Conservation (phyloP, 2,888 invertebrate species). For the Pheosia tremula region DNA sequence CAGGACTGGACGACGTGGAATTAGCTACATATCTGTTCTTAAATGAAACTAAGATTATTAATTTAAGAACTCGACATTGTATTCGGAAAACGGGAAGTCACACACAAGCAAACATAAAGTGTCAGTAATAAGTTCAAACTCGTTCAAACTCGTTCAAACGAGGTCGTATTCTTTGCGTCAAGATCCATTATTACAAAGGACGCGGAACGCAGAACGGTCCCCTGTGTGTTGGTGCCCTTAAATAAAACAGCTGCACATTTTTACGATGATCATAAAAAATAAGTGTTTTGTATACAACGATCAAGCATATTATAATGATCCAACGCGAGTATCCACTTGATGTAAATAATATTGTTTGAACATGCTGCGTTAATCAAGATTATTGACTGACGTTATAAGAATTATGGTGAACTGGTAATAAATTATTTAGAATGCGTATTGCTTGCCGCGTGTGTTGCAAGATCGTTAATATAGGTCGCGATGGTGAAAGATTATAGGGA, state of each 20-base stretch:
- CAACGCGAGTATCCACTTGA: not conserved
- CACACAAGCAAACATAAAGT: no score
- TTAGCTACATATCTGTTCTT: no score
- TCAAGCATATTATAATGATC: constrained; percentile 2
- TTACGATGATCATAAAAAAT: not conserved
- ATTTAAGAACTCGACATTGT: no score
- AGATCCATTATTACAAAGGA: no score
- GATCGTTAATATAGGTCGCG: not conserved
- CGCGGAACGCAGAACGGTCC: no score
- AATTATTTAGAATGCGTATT: not conserved
- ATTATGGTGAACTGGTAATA: not conserved
- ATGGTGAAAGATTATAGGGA: not conserved
- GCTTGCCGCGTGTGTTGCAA: not conserved
- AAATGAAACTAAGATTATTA: no score
- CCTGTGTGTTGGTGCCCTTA: no score
- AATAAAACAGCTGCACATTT: constrained; percentile 3
- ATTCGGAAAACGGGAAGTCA: no score
- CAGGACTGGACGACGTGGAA: no score
- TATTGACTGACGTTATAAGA: constrained; percentile 3
- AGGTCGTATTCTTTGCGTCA: no score
- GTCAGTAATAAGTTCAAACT: no score
- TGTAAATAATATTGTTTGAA: constrained; percentile 1
- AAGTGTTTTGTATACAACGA: constrained; percentile 8
- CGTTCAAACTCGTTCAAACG: no score
- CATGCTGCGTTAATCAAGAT: not conserved